Evolutionary conservation across 1,140 invertebrate genomes (phyloP).

Genomic region (Anoplophora glabripennis): DNA sequence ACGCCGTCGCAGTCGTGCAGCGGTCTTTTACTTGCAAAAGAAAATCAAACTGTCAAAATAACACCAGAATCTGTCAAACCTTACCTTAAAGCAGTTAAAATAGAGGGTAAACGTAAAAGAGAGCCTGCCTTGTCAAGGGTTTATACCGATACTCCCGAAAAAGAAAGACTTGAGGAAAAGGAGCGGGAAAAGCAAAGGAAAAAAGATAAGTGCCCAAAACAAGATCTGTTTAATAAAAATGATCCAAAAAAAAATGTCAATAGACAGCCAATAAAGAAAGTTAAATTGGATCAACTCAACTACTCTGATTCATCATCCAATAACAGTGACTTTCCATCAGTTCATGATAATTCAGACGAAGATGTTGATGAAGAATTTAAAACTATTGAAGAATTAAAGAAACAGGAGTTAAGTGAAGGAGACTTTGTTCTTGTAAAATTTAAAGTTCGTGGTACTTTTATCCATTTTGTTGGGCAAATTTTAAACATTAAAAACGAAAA

Average conservation of each 20-base stretch:
- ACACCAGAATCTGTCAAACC: slow-evolving; percentile 7
- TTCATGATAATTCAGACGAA: slow-evolving; percentile 13
- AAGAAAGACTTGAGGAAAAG: slow-evolving; percentile 20
- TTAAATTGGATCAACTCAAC: background rate
- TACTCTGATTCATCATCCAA: background rate
- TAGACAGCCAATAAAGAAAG: background rate
- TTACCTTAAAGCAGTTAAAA: slow-evolving; percentile 1
- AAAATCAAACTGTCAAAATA: background rate
- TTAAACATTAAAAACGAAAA: no score
- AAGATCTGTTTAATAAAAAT: background rate
- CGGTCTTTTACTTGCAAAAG: background rate
- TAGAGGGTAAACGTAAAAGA: slow-evolving; percentile 10
- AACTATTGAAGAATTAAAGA: background rate
- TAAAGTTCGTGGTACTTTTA: no score
- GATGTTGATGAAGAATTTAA: slow-evolving; percentile 9
- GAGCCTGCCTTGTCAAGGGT: slow-evolving; percentile 18
- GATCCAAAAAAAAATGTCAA: slow-evolving; percentile 3
- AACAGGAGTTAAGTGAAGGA: background rate
- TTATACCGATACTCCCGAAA: slow-evolving; percentile 25
- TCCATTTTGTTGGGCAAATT: no score
- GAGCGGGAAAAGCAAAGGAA: slow-evolving; percentile 5
- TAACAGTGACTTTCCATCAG: background rate
- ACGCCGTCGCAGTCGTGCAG: background rate
- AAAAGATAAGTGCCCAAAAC: slow-evolving; percentile 5
- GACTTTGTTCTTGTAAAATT: background rate